A percentile compares a stretch with the other conserved stretches of the same genome.
phyloP scores from a whole-genome alignment of 2,888 invertebrate species.

The Drosophila pseudotakahashii region DNA sequence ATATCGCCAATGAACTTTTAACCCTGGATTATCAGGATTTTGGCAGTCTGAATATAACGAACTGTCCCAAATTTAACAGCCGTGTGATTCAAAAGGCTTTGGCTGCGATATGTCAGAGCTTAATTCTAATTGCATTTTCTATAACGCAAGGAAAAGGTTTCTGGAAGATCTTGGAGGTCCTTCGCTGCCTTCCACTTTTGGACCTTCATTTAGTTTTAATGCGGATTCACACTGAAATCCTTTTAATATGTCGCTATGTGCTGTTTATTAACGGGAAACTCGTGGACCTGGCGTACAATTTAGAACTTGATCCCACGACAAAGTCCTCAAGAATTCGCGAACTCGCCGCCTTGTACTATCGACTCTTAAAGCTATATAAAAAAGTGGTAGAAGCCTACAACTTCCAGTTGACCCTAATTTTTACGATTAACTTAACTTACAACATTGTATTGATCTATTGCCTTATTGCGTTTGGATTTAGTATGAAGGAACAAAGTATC shows the following conservation, averaged over 20 bases:
- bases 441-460: constrained; percentile 46
- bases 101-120: neutral
- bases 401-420: constrained; percentile 34
- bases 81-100: constrained; percentile 30
- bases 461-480: constrained; percentile 38
- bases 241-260: constrained; percentile 48
- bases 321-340: constrained; percentile 6
- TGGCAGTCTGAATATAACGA: neutral
- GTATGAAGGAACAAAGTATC: neutral
- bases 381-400: constrained; percentile 30
- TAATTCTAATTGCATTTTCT: neutral
- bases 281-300: constrained; percentile 1
- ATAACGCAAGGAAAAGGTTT: neutral
- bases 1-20: constrained; percentile 27
- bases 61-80: constrained; percentile 25
- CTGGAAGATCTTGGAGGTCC: rapidly evolving
- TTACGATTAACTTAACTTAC: constrained; percentile 23
- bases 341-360: constrained; percentile 22
- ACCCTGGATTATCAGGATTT: constrained; percentile 9
- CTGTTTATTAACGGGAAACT: constrained; percentile 51
- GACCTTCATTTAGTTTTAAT: constrained; percentile 28
- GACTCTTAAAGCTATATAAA: constrained; percentile 31
- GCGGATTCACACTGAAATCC: constrained; percentile 43
- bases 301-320: rapidly evolving
- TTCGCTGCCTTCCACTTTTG: constrained; percentile 7